These are phyloP conservation scores for Zenarchopterus dispar DNA, from an alignment of 2,797 vertebrate species.

Conservation along the genomic window DNA sequence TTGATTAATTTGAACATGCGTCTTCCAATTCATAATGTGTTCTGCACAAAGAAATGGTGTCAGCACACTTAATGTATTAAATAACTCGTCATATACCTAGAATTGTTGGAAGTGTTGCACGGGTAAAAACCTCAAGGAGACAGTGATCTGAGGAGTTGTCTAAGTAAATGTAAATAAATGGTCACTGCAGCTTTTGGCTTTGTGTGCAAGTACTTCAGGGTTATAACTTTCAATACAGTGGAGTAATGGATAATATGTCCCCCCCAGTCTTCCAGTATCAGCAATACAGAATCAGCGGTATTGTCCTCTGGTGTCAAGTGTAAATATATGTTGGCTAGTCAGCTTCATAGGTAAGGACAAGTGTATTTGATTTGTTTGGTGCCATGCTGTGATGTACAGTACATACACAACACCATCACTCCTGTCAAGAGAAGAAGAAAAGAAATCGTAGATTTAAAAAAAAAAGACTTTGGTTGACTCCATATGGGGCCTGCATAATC, in stretches of 20 bases:
- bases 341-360: conserved; percentile 6
- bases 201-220: not conserved
- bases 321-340: not conserved
- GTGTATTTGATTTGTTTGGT: too few species aligned
- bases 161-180: not conserved
- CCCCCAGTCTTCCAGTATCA: not conserved
- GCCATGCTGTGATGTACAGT: too few species aligned
- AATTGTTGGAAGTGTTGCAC: not conserved
- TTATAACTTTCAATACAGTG: not conserved
- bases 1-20: not conserved
- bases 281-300: not conserved
- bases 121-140: not conserved
- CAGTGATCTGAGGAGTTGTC: not conserved
- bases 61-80: not conserved
- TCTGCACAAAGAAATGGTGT: not conserved
- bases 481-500: too few species aligned
- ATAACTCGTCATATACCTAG: not conserved
- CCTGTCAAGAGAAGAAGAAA: too few species aligned
- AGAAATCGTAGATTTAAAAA: too few species aligned
- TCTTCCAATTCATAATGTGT: not conserved
- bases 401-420: too few species aligned
- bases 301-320: not conserved
- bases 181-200: not conserved
- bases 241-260: not conserved
- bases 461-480: too few species aligned